Evolutionary conservation across 1,140 invertebrate genomes (phyloP).

Genomic region (Gryllus bimaculatus): DNA sequence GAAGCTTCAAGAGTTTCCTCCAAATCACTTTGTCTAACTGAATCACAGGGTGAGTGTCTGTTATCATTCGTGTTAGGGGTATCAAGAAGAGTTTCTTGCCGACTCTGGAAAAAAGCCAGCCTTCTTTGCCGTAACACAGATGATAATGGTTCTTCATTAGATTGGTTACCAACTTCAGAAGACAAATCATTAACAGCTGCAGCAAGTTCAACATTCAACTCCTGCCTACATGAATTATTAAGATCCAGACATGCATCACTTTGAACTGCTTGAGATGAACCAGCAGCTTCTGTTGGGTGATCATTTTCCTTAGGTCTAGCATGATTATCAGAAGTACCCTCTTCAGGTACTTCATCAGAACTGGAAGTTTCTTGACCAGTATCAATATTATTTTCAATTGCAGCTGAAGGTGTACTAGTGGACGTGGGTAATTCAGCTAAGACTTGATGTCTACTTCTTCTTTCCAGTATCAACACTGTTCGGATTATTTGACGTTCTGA

Average conservation of each 20-base stretch:
- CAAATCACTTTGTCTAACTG: not conserved
- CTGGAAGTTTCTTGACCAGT: not conserved
- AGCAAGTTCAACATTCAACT: not conserved
- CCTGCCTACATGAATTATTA: not conserved
- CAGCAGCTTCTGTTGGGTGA: not conserved
- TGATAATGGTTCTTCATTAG: constrained; percentile 14
- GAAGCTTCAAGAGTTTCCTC: not conserved
- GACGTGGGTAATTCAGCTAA: not conserved
- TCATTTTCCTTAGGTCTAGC: not conserved
- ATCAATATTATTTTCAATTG: constrained; percentile 10
- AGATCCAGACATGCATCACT: not conserved
- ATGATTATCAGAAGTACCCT: not conserved
- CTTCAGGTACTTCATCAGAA: not conserved
- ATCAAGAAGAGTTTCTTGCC: constrained; percentile 21
- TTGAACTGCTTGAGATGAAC: not conserved
- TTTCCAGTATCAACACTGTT: constrained; percentile 41
- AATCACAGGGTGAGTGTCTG: not conserved
- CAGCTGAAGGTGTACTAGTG: not conserved
- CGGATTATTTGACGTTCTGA: constrained; percentile 36
- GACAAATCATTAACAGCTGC: not conserved
- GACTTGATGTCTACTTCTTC: constrained; percentile 29
- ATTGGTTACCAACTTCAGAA: not conserved
- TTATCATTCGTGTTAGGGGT: not conserved
- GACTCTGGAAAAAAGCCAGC: constrained; percentile 29
- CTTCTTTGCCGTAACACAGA: constrained; percentile 29